Conservation (phyloP, 2,113 vertebrate genomes). For the Neodon shergylaensis region DNA sequence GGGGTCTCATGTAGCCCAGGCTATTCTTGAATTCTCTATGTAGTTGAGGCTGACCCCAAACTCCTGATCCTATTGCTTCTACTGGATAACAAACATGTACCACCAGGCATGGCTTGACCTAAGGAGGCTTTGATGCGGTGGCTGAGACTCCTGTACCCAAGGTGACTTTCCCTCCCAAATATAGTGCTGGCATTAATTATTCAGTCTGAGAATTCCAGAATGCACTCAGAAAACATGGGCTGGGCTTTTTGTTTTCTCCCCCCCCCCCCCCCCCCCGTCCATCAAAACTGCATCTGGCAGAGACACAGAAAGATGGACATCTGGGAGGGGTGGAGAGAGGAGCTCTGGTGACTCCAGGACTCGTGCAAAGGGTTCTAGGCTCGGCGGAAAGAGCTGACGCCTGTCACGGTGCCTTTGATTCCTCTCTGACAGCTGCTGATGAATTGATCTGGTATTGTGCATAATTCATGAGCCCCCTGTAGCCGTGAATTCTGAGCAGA, state of each 20-base stretch:
- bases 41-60: not conserved
- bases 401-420: constrained; percentile 81
- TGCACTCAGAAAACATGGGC: not conserved
- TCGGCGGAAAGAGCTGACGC: not conserved
- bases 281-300: constrained; percentile 16
- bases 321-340: not conserved
- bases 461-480: constrained; percentile 83
- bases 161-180: constrained; percentile 74
- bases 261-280: not conserved
- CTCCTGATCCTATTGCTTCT: not conserved
- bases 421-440: constrained; percentile 79
- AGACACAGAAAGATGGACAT: accelerated
- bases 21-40: not conserved
- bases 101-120: not conserved
- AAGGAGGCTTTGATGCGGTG: not conserved
- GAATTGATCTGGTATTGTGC: constrained; percentile 76
- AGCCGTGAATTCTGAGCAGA: constrained; percentile 73
- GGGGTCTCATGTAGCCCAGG: not conserved
- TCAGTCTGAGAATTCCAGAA: constrained; percentile 34
- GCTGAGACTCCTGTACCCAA: constrained; percentile 26
- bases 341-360: not conserved
- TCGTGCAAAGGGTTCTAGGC: not conserved
- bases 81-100: not conserved
- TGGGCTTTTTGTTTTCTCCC: not conserved
- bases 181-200: constrained; percentile 61